Evolutionary conservation across 2,888 invertebrate genomes (phyloP).

Genomic region (Margaritifera margaritifera): DNA sequence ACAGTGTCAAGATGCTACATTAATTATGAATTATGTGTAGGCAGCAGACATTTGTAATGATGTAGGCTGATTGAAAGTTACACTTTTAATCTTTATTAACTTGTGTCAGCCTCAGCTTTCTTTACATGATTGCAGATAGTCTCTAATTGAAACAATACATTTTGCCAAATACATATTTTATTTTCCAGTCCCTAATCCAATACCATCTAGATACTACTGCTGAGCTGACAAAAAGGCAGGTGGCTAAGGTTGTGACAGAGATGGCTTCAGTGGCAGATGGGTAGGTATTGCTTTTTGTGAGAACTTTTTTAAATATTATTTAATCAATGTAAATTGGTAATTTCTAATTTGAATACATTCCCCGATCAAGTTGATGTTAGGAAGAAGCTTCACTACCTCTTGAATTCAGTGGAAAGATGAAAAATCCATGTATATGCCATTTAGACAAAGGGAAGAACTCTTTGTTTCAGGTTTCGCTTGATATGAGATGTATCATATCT

Average conservation of each 20-base stretch:
- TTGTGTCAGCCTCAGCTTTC: neutral
- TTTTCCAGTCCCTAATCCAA: conserved; percentile 60
- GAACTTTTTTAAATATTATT: neutral
- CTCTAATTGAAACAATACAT: neutral
- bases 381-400: too few relatives aligned
- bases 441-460: too few relatives aligned
- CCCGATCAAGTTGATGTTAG: too few relatives aligned
- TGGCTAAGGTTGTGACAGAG: conserved; percentile 60
- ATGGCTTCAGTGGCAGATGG: conserved; percentile 35
- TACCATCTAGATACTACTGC: conserved; percentile 61
- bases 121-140: neutral
- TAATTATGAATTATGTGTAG: too few relatives aligned
- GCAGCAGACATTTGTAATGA: too few relatives aligned
- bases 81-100: neutral
- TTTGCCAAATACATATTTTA: conserved; percentile 8
- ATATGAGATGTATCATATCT: too few relatives aligned
- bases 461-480: too few relatives aligned
- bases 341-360: too few relatives aligned
- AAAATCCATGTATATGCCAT: too few relatives aligned
- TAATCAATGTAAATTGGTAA: neutral
- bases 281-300: conserved; percentile 23
- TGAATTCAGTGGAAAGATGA: too few relatives aligned
- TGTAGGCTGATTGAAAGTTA: too few relatives aligned
- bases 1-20: too few relatives aligned
- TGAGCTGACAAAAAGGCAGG: conserved; percentile 58